Evolutionary conservation across 1,140 invertebrate species (phyloP), one percentile per base, ranked within the genome.

Genomic region (Diachasma alloeum): DNA sequence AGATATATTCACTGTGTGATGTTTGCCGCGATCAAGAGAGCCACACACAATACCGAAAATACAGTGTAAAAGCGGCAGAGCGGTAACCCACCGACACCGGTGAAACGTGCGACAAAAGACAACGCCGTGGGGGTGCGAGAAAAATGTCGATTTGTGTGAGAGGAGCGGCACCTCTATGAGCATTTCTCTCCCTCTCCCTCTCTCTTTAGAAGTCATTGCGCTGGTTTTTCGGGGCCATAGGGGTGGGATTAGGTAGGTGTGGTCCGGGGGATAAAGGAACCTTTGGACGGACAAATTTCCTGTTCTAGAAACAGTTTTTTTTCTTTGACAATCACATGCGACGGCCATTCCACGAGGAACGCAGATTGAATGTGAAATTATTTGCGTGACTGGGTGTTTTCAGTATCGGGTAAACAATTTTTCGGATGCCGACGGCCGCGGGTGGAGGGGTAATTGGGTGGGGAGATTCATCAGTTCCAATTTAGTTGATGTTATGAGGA

Each of bases 1-100:
- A 63, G 19, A 63, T 63, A 26, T 15, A 63, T 19, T 42, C 19
- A 26, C 24, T 31, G 19, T 63, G 59, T 63, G 59, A 63, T 63
- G 59, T 63, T 53, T 63, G 59, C 59, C 59, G 59, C 59, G 59
- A 63, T 63, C 59, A 26, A 59, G 59, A 63, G 19, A 53, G 24
- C 22, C 4, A 31, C 53, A 63, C 59, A 63, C 59, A 63, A 63
- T 63, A 63, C 6, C 24, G 22, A 26, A 63, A 26, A 63, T 63
- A 26, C 22, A 63, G 15, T 59, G 53, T 59, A 22, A 22, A 59
- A 59, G n/a, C 53, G 19, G 17, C 15, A n/a, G 22, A 59, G 53
- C 53, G 22, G 53, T 59, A 59, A 59, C 53, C 53, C 19, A 19
- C 22, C 19, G 59, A 31, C 59, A 63, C 24, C 59, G 24, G 59